Base-by-base conservation (phyloP, 1,140 invertebrate genomes). In the Neodiprion virginianus region DNA sequence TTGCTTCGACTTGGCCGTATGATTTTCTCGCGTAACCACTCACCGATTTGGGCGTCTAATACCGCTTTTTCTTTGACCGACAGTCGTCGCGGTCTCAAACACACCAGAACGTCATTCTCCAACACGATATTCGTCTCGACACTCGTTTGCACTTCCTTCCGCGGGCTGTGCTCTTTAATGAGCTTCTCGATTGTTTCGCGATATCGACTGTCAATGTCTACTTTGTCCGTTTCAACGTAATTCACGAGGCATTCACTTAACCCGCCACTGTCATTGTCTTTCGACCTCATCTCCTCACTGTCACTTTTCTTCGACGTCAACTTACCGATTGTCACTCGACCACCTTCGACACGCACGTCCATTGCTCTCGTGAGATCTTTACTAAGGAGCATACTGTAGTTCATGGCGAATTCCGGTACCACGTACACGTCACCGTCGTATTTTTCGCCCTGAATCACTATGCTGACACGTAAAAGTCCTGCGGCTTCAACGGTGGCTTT, bases 1-100 rank as follows among this genome's bases (percentile, higher is more conserved):
- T 78, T 79, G 23, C 72, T 17, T 11, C 70, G 74, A 65, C 79
- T 81, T 23, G 84, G 85, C 53, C 68, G n/a, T n/a, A 76, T 70
- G 10, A 76, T 76, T 48, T 61, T 71, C 14, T 75, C 53, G 9
- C 50, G 10, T 12, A 76, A 14, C 74, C 73, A 77, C 69, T 73
- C 48, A 10, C 47, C 23, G 1, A 80, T 65, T 28, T 70, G 76
- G 14, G 73, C 53, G 14, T 71, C 23, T 11, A 77, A 71, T 7
- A 74, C 50, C 28, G n/a, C 50, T 70, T 74, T 73, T 66, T 80
- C 77, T 47, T 11, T 14, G 40, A 12, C 68, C 14, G 77, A 71
- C 66, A 81, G 66, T 66, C 76, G 50, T 21, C 79, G 72, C 1
- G 79, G 77, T 50, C 78, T 23, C 50, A 75, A 77, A 14, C 12